Conservation (phyloP, 2,888 invertebrate genomes). For the Argynnis bischoffii region DNA sequence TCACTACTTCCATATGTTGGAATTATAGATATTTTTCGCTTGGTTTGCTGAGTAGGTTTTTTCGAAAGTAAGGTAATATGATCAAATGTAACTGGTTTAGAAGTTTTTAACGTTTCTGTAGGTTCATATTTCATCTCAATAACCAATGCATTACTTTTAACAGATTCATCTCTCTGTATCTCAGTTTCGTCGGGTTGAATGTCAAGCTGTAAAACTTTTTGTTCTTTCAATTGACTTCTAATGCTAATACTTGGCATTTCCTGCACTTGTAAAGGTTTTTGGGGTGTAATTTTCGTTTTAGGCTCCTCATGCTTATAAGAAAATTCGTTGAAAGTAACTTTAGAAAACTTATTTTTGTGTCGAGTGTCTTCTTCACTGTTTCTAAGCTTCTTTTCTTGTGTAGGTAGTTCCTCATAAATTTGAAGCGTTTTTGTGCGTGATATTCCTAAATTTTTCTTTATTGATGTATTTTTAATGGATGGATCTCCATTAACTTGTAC, state of each 20-base stretch:
- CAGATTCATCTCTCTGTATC: conserved; percentile 39
- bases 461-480: conserved; percentile 45
- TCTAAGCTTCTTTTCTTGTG: conserved; percentile 5
- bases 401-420: conserved; percentile 51
- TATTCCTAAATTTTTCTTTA: conserved; percentile 56
- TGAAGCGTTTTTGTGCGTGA: conserved; percentile 61
- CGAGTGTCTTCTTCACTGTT: background rate
- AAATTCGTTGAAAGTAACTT: conserved; percentile 67
- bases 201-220: conserved; percentile 76
- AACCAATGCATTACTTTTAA: conserved; percentile 61
- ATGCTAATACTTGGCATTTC: conserved; percentile 79
- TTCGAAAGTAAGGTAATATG: conserved; percentile 20
- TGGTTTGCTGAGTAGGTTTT: conserved; percentile 9
- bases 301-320: conserved; percentile 58
- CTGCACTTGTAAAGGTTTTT: conserved; percentile 65
- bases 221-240: conserved; percentile 72
- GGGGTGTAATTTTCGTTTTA: conserved; percentile 39
- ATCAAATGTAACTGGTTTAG: conserved; percentile 26
- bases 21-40: conserved; percentile 65
- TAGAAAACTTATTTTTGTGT: conserved; percentile 39
- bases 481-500: conserved; percentile 49
- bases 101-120: conserved; percentile 16
- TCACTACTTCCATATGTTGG: conserved; percentile 66
- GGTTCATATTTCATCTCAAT: conserved; percentile 56
- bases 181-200: conserved; percentile 64